Percentiles rank a stretch among this genome's conserved stretches.
phyloP scores from a whole-genome alignment of 2,888 invertebrate genomes.

The Drosophila greeni region DNA sequence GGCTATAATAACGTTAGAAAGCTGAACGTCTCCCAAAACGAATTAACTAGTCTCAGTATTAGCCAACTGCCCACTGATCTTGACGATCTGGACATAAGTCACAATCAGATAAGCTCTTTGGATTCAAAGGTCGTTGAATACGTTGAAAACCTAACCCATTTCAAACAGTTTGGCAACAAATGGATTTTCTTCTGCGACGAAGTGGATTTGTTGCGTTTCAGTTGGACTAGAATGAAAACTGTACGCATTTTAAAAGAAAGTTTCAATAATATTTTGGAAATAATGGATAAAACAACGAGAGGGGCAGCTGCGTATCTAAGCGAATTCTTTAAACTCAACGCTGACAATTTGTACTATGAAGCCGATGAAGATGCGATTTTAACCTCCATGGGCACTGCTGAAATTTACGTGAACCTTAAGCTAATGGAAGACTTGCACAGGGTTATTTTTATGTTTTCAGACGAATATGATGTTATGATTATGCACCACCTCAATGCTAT shows the following conservation, averaged over 20 bases:
- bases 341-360: neutral
- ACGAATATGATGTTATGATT: neutral
- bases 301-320: neutral
- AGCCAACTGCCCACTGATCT: neutral
- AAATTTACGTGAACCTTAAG: neutral
- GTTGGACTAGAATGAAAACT: neutral
- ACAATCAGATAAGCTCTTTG: neutral
- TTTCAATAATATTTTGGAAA: neutral
- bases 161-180: constrained; percentile 4
- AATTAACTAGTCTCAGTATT: constrained; percentile 3
- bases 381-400: neutral
- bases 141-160: neutral
- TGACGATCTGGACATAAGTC: constrained; percentile 5
- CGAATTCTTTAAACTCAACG: neutral
- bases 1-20: neutral
- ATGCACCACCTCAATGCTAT: neutral
- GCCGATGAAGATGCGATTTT: constrained; percentile 1
- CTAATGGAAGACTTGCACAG: neutral
- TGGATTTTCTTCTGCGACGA: constrained; percentile 14
- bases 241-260: neutral
- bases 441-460: neutral
- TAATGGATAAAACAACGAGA: neutral
- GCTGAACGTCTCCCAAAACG: constrained; percentile 2
- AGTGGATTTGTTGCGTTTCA: neutral
- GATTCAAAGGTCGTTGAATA: neutral